Conservation (phyloP, 2,888 invertebrate species). For the Amphipyra berbera region DNA sequence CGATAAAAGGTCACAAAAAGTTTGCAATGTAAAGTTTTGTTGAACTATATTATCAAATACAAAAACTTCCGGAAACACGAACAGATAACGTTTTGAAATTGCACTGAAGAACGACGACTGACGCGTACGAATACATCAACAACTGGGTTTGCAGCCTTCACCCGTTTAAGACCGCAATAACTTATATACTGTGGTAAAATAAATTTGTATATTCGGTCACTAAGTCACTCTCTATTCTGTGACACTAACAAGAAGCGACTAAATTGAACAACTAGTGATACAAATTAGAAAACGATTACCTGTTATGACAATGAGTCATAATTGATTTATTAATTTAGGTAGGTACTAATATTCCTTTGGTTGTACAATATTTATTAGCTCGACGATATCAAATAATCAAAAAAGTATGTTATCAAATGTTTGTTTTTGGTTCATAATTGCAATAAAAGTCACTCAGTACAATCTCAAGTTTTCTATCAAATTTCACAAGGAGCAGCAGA, state of each 20-base stretch:
- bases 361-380: background rate
- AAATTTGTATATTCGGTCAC: conserved; percentile 17
- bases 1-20: too few species aligned
- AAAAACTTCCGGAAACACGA: background rate
- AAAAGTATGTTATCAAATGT: too few species aligned
- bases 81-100: background rate
- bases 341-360: conserved; percentile 7
- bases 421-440: too few species aligned
- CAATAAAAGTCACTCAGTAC: background rate
- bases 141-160: background rate
- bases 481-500: background rate
- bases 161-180: background rate
- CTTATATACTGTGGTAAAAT: background rate
- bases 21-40: too few species aligned
- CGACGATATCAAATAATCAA: too few species aligned
- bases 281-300: conserved; percentile 46
- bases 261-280: conserved; percentile 24
- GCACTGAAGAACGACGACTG: background rate
- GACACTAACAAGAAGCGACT: conserved; percentile 29
- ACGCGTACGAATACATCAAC: too few species aligned
- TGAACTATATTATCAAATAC: background rate
- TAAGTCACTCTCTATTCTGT: conserved; percentile 20
- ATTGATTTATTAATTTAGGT: conserved; percentile 13
- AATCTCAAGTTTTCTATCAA: background rate
- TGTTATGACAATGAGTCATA: conserved; percentile 31